Percentiles rank a stretch among this genome's conserved stretches.
These are phyloP conservation scores for Trachelus troglodyta DNA, from an alignment of 2,888 invertebrate genomes.

Conservation along the genomic window DNA sequence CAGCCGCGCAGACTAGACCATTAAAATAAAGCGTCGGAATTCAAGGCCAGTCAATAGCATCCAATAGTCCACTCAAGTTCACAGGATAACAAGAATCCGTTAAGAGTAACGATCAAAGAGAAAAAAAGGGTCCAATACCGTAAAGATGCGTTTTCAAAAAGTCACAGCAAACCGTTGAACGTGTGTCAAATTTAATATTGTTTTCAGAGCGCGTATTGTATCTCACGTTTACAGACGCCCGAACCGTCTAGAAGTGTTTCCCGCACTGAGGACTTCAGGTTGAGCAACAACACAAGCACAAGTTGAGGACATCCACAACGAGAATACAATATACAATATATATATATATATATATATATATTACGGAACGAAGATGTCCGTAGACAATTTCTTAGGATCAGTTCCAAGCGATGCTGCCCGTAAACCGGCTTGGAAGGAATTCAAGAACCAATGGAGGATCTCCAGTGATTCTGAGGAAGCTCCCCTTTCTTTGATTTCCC, in stretches of 20 bases:
- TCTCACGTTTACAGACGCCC: conserved; percentile 30
- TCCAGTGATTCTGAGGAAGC: background rate
- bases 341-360: conserved; percentile 2
- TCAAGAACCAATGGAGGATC: background rate
- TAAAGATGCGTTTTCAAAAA: background rate
- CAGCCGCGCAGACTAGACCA: background rate
- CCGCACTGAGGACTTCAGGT: conserved; percentile 48
- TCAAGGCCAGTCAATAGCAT: background rate
- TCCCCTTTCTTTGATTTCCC: background rate
- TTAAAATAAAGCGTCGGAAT: background rate
- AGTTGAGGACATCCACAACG: background rate
- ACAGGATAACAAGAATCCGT: background rate
- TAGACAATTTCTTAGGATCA: background rate
- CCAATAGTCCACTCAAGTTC: background rate
- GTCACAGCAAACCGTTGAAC: background rate
- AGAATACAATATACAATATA: background rate
- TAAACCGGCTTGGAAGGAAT: background rate
- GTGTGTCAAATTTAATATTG: conserved; percentile 6
- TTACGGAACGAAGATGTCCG: background rate
- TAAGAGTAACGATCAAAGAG: background rate
- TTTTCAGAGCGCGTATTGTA: conserved; percentile 9
- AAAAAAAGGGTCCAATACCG: background rate
- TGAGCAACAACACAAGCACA: conserved; percentile 33
- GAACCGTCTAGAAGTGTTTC: conserved; percentile 56
- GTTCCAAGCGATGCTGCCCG: background rate